These are phyloP conservation scores for Serinus canaria DNA, from an alignment of 2,113 vertebrate genomes.

Conservation along the genomic window DNA sequence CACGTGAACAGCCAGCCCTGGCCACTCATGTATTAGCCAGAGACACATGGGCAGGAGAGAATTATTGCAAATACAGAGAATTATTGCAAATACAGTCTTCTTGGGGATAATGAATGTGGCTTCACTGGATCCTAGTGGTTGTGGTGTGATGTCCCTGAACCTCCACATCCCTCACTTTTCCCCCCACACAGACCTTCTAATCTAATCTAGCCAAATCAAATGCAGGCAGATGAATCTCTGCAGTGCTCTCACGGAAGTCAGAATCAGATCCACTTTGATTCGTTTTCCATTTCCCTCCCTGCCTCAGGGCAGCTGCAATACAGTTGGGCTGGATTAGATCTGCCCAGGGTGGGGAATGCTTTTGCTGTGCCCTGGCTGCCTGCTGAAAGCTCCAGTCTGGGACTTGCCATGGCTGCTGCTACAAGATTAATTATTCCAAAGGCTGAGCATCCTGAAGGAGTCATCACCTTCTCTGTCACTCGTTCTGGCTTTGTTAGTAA, in stretches of 20 bases:
- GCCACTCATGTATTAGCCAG: too few species aligned
- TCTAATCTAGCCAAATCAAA: neutral
- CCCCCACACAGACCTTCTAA: neutral
- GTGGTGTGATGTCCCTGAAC: too few species aligned
- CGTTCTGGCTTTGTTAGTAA: conserved; percentile 61
- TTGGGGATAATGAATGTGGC: too few species aligned
- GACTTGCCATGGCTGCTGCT: neutral
- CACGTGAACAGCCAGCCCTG: too few species aligned
- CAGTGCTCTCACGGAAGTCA: neutral
- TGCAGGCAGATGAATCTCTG: neutral
- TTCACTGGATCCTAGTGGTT: too few species aligned
- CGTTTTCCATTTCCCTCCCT: neutral
- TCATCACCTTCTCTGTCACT: conserved; percentile 48
- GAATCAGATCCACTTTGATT: neutral
- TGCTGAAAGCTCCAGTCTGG: neutral
- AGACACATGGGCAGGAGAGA: too few species aligned
- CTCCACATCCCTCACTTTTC: too few species aligned
- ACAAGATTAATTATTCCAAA: conserved; percentile 40
- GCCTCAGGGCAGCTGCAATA: neutral
- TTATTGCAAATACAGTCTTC: too few species aligned
- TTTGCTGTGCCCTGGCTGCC: neutral
- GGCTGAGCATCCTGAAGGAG: conserved; percentile 41
- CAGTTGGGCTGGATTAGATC: neutral
- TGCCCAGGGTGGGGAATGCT: neutral
- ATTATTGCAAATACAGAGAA: too few species aligned